Conservation (phyloP, 2,888 invertebrate genomes). For the Patella pellucida region DNA sequence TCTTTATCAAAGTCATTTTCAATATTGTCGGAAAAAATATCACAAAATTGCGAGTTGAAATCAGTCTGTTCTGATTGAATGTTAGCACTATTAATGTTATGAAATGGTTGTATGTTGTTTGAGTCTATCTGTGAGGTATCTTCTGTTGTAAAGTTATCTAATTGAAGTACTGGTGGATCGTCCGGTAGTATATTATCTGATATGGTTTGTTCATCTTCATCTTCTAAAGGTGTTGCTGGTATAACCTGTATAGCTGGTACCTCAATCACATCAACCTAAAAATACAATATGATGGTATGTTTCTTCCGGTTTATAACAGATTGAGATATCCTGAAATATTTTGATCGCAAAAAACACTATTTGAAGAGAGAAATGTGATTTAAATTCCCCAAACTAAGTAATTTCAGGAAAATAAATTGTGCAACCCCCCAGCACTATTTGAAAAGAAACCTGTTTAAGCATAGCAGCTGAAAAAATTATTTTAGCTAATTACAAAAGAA, state of each 20-base stretch:
- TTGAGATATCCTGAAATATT: no score
- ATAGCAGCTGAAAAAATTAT: no score
- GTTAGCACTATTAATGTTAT: neutral
- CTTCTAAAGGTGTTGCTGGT: neutral
- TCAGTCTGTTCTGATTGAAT: neutral
- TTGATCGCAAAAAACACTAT: no score
- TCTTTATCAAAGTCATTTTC: conserved; percentile 3
- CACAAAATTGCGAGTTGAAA: neutral
- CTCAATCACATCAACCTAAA: no score
- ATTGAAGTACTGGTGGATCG: neutral
- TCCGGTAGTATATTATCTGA: neutral
- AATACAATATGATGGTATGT: no score
- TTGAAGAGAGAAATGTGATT: no score
- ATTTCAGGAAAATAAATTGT: no score
- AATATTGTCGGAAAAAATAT: neutral
- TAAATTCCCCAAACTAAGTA: no score
- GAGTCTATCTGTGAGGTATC: neutral
- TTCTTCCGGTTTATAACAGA: no score
- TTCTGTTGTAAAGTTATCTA: neutral
- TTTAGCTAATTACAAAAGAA: no score
- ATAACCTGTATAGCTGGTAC: neutral
- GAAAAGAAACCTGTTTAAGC: no score
- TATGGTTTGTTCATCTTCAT: neutral
- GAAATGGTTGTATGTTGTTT: neutral
- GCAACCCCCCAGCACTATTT: no score